Percentiles rank a stretch among this genome's conserved stretches.
These are phyloP conservation scores for Panagrolaimus sp. DNA, from an alignment of 1,140 invertebrate species.

Conservation along the genomic window DNA sequence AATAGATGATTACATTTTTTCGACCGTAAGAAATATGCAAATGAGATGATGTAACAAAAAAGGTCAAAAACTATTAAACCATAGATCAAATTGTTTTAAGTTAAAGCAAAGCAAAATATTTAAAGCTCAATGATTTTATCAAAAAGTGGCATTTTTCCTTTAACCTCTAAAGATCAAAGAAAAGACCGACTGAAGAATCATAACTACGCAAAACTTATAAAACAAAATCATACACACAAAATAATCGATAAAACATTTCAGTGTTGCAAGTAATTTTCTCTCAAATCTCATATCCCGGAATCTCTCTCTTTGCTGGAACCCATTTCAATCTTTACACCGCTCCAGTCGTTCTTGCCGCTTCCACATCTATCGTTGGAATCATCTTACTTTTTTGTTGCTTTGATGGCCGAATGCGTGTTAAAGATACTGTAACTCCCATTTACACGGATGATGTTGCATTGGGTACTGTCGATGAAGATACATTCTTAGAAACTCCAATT, in stretches of 20 bases:
- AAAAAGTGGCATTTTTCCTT: too few relatives aligned
- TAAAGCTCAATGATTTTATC: too few relatives aligned
- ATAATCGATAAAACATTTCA: conserved; percentile 5
- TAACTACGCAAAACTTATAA: too few relatives aligned
- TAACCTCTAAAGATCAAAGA: too few relatives aligned
- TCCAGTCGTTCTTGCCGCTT: conserved; percentile 21
- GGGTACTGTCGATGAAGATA: conserved; percentile 22
- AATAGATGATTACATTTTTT: too few relatives aligned
- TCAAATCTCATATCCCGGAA: conserved; percentile 25
- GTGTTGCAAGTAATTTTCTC: conserved; percentile 26
- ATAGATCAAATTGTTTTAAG: too few relatives aligned
- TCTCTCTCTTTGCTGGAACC: conserved; percentile 16
- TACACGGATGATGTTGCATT: not conserved
- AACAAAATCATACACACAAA: not conserved
- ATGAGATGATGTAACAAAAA: too few relatives aligned
- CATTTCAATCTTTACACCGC: conserved; percentile 35
- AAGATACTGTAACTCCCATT: not conserved
- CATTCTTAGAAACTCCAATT: not conserved
- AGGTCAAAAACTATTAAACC: too few relatives aligned
- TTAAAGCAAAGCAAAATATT: too few relatives aligned
- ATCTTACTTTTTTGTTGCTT: conserved; percentile 23
- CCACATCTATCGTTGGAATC: conserved; percentile 23
- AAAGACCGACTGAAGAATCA: too few relatives aligned
- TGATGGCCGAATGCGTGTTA: conserved; percentile 22
- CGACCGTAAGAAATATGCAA: too few relatives aligned